Evolutionary conservation across 1,140 invertebrate species (phyloP), one percentile per base, ranked within the genome.

Genomic region (Megalonaias nervosa): DNA sequence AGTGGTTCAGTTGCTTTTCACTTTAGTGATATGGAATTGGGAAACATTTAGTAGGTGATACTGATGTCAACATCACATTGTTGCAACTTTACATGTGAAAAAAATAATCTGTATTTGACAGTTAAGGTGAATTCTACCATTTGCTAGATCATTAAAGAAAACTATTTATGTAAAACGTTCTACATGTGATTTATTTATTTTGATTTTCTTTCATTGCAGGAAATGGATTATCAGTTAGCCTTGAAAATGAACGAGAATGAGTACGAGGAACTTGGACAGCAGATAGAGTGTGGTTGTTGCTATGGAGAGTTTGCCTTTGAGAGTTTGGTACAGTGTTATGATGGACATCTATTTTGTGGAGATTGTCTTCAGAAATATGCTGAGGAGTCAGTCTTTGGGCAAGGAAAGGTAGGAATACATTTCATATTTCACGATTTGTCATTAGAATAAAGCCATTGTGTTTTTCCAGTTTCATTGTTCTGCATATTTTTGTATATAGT

Each of bases 221-320:
- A 81, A 66, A 60, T 57, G 12, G 84, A 85, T 70, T 62, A 73
- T 9, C 19, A 74, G 59, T 60, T 84, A 2, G 84, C 84, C 15
- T 57, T 70, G 60, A 56, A 71, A 6, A 38, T 85, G 48, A 82
- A 84, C 31, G 83, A 84, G 70, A 64, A 81, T 15, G 75, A 83
- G 19, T 86, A 85, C 72, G 75, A 81, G 66, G 77, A 81, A 62
- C 67, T 62, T 26, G 81, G 79, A 6, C 77, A 85, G 67, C 58
- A 61, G 71, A 87, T 89, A n/a, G 88, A 89, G 75, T 89, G 88
- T 84, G 84, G 82, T 5, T 89, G 88, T 67, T 89, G 88, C 68
- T 89, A 83, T 72, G 78, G 79, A 9, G 86, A 88, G 59, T 79
- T 76, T 56, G 72, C 82, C 14, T 87, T 89, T 81, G 88, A 88